Conservation (phyloP, 2,888 invertebrate species). For the Drosophila demipolita region DNA sequence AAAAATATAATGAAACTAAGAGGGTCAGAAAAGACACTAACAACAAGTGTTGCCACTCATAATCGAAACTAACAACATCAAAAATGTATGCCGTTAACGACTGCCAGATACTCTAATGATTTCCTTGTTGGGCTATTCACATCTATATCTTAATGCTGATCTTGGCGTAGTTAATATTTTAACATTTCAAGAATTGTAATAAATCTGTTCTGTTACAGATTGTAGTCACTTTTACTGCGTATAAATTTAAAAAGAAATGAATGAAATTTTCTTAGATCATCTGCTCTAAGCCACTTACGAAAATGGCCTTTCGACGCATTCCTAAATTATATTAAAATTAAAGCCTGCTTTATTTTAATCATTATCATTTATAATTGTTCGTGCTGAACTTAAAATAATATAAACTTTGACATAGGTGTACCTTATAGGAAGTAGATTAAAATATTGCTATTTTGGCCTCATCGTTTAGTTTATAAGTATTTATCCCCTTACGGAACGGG, state of each 20-base stretch:
- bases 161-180: too few species aligned
- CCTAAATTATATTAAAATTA: neutral
- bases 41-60: slow-evolving; percentile 30
- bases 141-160: neutral
- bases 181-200: neutral
- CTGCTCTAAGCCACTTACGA: neutral
- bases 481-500: neutral
- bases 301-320: neutral
- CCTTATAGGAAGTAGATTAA: neutral
- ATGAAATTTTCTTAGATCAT: neutral
- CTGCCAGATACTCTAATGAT: slow-evolving; percentile 12
- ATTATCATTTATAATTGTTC: neutral
- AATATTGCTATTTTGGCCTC: neutral
- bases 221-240: neutral
- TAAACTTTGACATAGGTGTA: neutral
- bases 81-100: neutral
- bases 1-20: slow-evolving; percentile 3
- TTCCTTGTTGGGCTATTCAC: neutral
- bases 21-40: slow-evolving; percentile 27
- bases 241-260: neutral
- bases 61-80: slow-evolving; percentile 7
- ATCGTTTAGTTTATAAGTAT: neutral
- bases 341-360: neutral
- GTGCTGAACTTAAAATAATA: neutral
- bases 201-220: neutral